phyloP scores from a whole-genome alignment of 1,140 invertebrate genomes.

The Drosophila triauraria region DNA sequence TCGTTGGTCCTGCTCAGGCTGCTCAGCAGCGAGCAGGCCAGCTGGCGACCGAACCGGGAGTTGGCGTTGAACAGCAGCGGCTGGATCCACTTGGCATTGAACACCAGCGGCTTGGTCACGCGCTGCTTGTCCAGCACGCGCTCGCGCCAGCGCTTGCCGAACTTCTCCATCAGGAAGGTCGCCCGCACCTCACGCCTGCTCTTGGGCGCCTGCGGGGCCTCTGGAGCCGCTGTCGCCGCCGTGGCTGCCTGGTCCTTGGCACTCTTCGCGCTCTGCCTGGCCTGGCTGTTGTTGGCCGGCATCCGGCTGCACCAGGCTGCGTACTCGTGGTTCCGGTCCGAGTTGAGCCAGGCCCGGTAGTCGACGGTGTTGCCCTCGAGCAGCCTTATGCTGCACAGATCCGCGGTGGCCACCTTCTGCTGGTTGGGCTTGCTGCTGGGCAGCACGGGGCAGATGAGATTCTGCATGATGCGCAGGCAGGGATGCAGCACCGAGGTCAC shows the following conservation, averaged over 20 bases:
- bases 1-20: slow-evolving; percentile 88
- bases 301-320: slow-evolving; percentile 88
- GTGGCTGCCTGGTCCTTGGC: slow-evolving; percentile 9
- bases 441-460: slow-evolving; percentile 90
- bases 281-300: slow-evolving; percentile 39
- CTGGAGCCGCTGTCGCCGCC: slow-evolving; percentile 10
- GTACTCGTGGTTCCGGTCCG: slow-evolving; percentile 90
- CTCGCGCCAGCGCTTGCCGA: slow-evolving; percentile 88
- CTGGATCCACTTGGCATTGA: slow-evolving; percentile 91
- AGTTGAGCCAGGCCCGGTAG: slow-evolving; percentile 91
- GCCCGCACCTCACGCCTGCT: slow-evolving; percentile 82
- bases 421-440: slow-evolving; percentile 87
- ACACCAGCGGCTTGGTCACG: slow-evolving; percentile 61
- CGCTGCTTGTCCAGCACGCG: slow-evolving; percentile 68
- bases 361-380: slow-evolving; percentile 90
- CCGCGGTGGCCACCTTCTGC: slow-evolving; percentile 68
- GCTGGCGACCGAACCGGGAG: slow-evolving; percentile 94
- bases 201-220: slow-evolving; percentile 18
- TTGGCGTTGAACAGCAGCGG: slow-evolving; percentile 96
- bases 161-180: slow-evolving; percentile 92
- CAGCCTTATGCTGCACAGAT: slow-evolving; percentile 86
- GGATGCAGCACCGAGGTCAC: slow-evolving; percentile 86
- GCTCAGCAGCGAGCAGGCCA: slow-evolving; percentile 95
- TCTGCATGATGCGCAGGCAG: slow-evolving; percentile 93
- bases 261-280: slow-evolving; percentile 10